A percentile compares a stretch with the other conserved stretches of the same genome.
These are phyloP conservation scores for Dynastes tityus DNA, from an alignment of 2,888 invertebrate genomes.

Conservation along the genomic window DNA sequence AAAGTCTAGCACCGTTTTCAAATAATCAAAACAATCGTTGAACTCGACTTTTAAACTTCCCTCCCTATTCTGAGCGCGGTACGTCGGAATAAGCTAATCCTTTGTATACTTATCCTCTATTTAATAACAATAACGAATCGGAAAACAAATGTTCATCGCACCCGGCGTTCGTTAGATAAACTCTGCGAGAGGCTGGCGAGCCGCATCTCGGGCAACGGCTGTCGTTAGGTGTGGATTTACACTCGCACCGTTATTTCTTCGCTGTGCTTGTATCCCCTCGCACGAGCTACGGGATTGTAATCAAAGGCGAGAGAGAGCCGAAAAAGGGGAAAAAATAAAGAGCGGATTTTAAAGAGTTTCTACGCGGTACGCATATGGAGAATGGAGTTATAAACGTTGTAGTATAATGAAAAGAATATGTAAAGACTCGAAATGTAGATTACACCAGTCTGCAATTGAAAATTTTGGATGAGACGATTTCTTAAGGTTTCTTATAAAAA, in stretches of 20 bases:
- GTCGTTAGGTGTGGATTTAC: slow-evolving; percentile 30
- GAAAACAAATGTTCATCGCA: slow-evolving; percentile 31
- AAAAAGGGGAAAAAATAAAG: too few species aligned
- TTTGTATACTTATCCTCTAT: too few species aligned
- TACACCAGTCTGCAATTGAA: too few species aligned
- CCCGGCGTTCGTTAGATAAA: slow-evolving; percentile 21
- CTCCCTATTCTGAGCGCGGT: too few species aligned
- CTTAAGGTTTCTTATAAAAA: too few species aligned
- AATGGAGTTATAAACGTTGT: too few species aligned
- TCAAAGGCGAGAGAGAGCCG: neutral
- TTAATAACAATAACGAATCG: slow-evolving; percentile 25
- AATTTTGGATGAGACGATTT: too few species aligned
- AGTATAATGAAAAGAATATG: too few species aligned
- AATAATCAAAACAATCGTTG: slow-evolving; percentile 6
- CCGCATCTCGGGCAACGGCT: neutral
- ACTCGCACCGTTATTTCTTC: neutral
- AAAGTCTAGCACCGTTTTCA: neutral
- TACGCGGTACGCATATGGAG: too few species aligned
- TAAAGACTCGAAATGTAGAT: neutral
- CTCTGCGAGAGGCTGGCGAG: neutral
- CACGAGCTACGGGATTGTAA: neutral
- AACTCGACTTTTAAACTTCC: neutral
- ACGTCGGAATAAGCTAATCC: too few species aligned
- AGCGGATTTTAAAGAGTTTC: too few species aligned
- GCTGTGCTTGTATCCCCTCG: too few species aligned